Conservation (phyloP, 92 coral and sea anemone genomes). For the Umimayanthus kanabou region DNA sequence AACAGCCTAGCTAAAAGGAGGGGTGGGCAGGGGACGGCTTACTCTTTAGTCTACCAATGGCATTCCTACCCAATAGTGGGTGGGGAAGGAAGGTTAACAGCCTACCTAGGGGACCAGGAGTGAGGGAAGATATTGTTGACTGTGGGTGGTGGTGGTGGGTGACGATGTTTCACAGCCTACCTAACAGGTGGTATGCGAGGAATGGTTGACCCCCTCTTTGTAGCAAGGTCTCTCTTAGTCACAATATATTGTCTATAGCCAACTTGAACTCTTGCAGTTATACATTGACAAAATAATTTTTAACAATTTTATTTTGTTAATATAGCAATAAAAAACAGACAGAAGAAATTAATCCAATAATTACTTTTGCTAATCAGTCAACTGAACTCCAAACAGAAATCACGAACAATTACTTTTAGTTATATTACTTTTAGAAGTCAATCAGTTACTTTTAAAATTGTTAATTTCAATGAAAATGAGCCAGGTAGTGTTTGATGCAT, state of each 20-base stretch:
- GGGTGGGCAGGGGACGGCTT: too few relatives aligned
- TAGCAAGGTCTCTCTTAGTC: neutral
- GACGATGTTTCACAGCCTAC: too few relatives aligned
- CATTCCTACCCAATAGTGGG: too few relatives aligned
- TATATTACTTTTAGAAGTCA: neutral
- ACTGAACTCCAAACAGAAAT: neutral
- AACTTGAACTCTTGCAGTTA: conserved; percentile 24
- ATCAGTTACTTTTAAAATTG: neutral
- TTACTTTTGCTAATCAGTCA: neutral
- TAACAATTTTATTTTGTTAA: neutral
- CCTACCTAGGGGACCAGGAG: too few relatives aligned
- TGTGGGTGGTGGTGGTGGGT: too few relatives aligned
- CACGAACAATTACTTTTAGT: neutral
- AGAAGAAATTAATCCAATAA: neutral
- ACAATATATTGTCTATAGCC: neutral
- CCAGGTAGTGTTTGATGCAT: conserved; percentile 1
- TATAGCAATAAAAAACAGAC: neutral
- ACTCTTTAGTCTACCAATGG: too few relatives aligned
- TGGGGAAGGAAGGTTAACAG: too few relatives aligned
- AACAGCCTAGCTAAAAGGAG: too few relatives aligned
- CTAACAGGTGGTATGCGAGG: neutral
- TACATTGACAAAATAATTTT: neutral
- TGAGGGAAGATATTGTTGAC: too few relatives aligned
- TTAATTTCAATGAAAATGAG: neutral
- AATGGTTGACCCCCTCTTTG: neutral